Evolutionary conservation across 2,888 invertebrate species (phyloP), one percentile per base, ranked within the genome.

Genomic region (Dicycla oo): DNA sequence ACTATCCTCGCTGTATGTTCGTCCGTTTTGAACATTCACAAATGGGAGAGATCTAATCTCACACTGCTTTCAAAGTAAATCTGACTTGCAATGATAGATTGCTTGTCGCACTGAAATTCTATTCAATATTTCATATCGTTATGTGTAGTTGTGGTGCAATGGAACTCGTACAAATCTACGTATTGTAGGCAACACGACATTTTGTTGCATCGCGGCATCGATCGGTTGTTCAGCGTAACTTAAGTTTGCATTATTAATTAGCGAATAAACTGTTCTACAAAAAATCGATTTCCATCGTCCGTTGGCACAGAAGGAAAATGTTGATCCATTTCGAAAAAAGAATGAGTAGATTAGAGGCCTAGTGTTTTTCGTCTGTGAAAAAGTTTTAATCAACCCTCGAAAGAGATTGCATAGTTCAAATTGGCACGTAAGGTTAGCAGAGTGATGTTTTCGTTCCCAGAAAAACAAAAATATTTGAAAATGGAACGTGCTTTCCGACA

Each of bases 401-500:
- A 73, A 53, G 38, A 75, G 30, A 20, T 66, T 30, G 20, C n/a
- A 11, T 30, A 34, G 8, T 30, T 54, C 10, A 11, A 61, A 34
- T 53, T 54, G 69, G 45, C 34, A 34, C 18, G 30, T 56, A 30
- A 60, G 49, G 34, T 38, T 1, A 51, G 26, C 23, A n/a, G 40
- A 15, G 53, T 53, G n/a, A 30, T 34, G 40, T 77, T 61, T 62
- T 26, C 40, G 10, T 30, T 3, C 6, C 43, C 23, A 30, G 20
- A 60, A 69, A 57, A 66, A 68, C n/a, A 78, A 75, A n/a, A 75
- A 73, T 63, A 68, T 82, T 80, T 69, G 53, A 73, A 80, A 74
- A 53, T 67, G 43, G 73, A 81, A 61, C 67, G 53, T 58, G 53
- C 64, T 61, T 78, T 80, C 57, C 67, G 72, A 81, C 82, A 69